These are phyloP conservation scores for Mellivora capensis DNA, from an alignment of 2,113 vertebrate species.

Conservation along the genomic window DNA sequence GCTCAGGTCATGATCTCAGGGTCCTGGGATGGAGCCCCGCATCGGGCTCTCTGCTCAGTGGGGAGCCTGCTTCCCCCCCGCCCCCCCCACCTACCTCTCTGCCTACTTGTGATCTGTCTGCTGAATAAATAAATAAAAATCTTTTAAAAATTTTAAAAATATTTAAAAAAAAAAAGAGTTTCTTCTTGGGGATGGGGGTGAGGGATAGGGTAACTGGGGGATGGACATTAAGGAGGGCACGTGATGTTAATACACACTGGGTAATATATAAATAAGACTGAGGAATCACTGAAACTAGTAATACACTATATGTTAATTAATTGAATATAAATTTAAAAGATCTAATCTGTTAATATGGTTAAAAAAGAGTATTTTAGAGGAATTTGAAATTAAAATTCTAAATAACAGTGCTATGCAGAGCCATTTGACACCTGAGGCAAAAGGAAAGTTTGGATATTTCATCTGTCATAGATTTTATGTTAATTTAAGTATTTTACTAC, in stretches of 20 bases:
- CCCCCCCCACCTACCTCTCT: too few species aligned
- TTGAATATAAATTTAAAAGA: neutral
- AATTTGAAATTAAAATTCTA: neutral
- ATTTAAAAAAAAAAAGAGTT: neutral
- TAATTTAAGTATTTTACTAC: neutral
- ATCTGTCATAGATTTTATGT: neutral
- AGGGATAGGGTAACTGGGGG: too few species aligned
- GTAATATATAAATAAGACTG: neutral
- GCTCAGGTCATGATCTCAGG: too few species aligned
- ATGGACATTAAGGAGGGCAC: too few species aligned
- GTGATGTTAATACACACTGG: too few species aligned
- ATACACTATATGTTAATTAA: neutral
- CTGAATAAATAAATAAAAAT: too few species aligned
- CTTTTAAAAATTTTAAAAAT: too few species aligned
- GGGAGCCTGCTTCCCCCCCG: too few species aligned
- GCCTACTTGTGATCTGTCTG: too few species aligned
- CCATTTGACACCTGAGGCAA: neutral
- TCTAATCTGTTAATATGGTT: neutral
- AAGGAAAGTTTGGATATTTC: neutral
- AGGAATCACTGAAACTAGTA: neutral
- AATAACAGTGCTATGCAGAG: neutral
- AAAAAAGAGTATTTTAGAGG: neutral
- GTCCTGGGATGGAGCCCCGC: too few species aligned
- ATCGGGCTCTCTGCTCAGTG: too few species aligned
- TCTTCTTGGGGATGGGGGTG: neutral